A percentile compares a stretch with the other conserved stretches of the same genome.
Evolutionary conservation across 2,797 vertebrate species (phyloP).

Genomic region (Chromis chromis): DNA sequence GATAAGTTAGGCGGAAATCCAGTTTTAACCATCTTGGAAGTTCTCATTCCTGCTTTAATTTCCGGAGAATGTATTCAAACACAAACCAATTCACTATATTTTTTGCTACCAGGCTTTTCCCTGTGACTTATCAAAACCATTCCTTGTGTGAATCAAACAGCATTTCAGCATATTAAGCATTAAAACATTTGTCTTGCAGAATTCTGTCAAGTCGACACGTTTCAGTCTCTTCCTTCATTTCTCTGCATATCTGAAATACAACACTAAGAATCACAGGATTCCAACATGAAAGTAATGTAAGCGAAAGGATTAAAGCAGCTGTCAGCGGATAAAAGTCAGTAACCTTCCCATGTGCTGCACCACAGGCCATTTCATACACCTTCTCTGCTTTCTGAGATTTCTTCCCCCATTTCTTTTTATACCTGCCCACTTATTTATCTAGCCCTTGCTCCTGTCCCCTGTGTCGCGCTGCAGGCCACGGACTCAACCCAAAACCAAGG

Average conservation of each 20-base stretch:
- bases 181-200: neutral
- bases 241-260: conserved; percentile 26
- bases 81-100: conserved; percentile 27
- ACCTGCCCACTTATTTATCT: conserved; percentile 50
- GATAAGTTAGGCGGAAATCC: conserved; percentile 50
- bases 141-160: conserved; percentile 8
- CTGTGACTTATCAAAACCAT: conserved; percentile 1
- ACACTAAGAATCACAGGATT: conserved; percentile 23
- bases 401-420: conserved; percentile 5
- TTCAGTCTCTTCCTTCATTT: neutral
- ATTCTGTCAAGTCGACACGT: conserved; percentile 1
- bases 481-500: conserved; percentile 41
- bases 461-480: conserved; percentile 52
- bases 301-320: conserved; percentile 33
- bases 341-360: conserved; percentile 33
- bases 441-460: conserved; percentile 42
- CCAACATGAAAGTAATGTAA: conserved; percentile 20
- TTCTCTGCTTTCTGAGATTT: conserved; percentile 11
- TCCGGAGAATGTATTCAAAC: conserved; percentile 26
- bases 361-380: conserved; percentile 31
- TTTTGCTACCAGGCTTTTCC: conserved; percentile 18
- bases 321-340: conserved; percentile 37
- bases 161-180: conserved; percentile 26
- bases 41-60: conserved; percentile 55
- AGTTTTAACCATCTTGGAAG: conserved; percentile 38